Percentiles rank a stretch among this genome's conserved stretches.
Conservation (phyloP, 2,113 vertebrate species). For the Tauraco erythrolophus region DNA sequence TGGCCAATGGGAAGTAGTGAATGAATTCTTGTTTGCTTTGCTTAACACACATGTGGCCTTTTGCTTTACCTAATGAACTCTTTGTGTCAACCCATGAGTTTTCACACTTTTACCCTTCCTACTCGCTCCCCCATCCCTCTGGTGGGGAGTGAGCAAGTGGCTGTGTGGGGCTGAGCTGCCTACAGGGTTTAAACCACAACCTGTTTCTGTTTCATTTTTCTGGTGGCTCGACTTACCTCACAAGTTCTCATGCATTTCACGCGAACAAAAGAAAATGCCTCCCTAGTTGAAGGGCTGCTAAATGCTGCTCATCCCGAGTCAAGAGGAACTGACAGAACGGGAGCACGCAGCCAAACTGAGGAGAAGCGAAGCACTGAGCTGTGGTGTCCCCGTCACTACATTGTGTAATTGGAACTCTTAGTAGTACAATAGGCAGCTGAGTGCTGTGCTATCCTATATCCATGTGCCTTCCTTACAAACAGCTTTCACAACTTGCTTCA, state of each 20-base stretch:
- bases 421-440: background rate
- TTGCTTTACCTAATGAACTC: too few relatives aligned
- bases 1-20: too few relatives aligned
- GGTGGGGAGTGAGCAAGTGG: too few relatives aligned
- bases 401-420: background rate
- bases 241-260: background rate
- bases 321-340: background rate
- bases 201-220: background rate
- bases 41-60: too few relatives aligned
- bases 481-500: conserved; percentile 35
- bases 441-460: background rate
- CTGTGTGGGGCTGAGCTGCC: background rate
- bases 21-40: too few relatives aligned
- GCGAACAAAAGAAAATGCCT: background rate
- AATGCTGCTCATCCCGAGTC: background rate
- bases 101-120: too few relatives aligned
- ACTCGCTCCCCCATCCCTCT: background rate
- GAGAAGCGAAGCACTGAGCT: background rate
- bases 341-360: too few relatives aligned
- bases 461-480: background rate
- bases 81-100: too few relatives aligned
- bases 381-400: background rate
- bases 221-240: background rate
- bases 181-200: background rate
- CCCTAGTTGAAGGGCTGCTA: background rate